Conservation (phyloP, 2,113 vertebrate species). For the Odontesthes bonariensis region DNA sequence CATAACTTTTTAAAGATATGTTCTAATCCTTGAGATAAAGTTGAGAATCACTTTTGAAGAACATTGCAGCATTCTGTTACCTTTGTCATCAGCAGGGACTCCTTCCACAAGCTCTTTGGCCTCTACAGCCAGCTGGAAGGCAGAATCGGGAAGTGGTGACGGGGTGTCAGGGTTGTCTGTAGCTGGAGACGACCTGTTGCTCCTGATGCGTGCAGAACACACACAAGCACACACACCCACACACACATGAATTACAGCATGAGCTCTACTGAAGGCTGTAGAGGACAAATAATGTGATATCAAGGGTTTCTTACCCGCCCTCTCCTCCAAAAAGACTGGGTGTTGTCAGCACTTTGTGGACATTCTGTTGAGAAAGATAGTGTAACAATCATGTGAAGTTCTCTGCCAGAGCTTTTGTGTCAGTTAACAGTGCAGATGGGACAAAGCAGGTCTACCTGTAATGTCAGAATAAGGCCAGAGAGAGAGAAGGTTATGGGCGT, state of each 20-base stretch:
- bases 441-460: no score
- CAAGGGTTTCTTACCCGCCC: slow-evolving; percentile 79
- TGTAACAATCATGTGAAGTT: not conserved
- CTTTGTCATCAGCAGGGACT: slow-evolving; percentile 66
- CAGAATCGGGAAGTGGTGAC: slow-evolving; percentile 67
- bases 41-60: no score
- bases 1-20: no score
- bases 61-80: slow-evolving; percentile 40
- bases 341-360: slow-evolving; percentile 87
- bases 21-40: not conserved
- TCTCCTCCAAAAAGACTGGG: slow-evolving; percentile 76
- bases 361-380: slow-evolving; percentile 80
- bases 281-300: not conserved
- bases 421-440: no score
- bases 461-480: no score
- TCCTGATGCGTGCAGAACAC: slow-evolving; percentile 40
- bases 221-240: slow-evolving; percentile 1
- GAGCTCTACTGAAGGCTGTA: not conserved
- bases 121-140: slow-evolving; percentile 78
- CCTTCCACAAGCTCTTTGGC: slow-evolving; percentile 81
- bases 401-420: not conserved
- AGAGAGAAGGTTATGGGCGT: no score
- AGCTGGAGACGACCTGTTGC: slow-evolving; percentile 49
- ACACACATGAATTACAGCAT: not conserved
- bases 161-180: slow-evolving; percentile 68